phyloP scores from a whole-genome alignment of 2,797 vertebrate species.

The Coluber constrictor region DNA sequence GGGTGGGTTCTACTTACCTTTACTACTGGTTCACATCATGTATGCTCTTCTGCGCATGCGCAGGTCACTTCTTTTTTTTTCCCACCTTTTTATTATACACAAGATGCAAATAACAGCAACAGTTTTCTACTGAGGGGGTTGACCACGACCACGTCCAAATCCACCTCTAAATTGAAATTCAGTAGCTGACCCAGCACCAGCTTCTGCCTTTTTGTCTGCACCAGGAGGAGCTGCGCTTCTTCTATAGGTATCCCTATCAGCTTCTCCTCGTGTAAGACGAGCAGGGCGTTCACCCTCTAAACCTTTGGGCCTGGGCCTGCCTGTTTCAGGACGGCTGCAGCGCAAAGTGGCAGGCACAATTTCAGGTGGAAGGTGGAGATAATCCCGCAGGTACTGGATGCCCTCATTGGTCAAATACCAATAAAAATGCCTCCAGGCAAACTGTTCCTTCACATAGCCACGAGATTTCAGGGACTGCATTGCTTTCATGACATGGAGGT shows the following conservation, averaged over 20 bases:
- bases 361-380: constrained; percentile 95
- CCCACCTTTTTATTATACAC: too few species aligned
- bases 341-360: constrained; percentile 96
- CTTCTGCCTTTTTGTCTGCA: too few species aligned
- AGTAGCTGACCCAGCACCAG: too few species aligned
- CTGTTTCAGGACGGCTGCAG: constrained; percentile 93
- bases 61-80: too few species aligned
- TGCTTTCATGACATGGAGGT: constrained; percentile 98
- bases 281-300: constrained; percentile 94
- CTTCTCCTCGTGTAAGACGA: constrained; percentile 90
- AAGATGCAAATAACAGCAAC: too few species aligned
- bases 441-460: constrained; percentile 98
- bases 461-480: constrained; percentile 99
- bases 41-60: too few species aligned
- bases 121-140: too few species aligned
- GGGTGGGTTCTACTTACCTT: too few species aligned
- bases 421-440: constrained; percentile 99
- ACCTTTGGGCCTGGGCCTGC: constrained; percentile 94
- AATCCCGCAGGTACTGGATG: constrained; percentile 97
- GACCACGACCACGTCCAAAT: too few species aligned
- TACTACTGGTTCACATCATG: too few species aligned
- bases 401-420: constrained; percentile 99
- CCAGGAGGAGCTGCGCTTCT: constrained; percentile 89
- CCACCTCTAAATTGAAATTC: too few species aligned
- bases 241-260: constrained; percentile 95